Conservation (phyloP, 1,140 invertebrate species). For the Apis florea region DNA sequence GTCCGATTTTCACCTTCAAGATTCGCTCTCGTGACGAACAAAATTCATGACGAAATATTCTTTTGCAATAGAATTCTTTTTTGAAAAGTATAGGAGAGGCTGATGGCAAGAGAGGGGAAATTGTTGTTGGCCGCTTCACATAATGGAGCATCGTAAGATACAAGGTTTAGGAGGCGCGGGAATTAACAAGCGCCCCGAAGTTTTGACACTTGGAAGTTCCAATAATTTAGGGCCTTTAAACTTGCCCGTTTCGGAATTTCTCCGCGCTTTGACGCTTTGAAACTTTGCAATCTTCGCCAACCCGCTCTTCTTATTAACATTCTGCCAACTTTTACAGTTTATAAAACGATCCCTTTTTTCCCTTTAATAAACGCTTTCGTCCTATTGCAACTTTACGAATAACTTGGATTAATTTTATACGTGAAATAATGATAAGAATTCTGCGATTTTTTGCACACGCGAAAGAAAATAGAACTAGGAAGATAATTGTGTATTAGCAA, state of each 20-base stretch:
- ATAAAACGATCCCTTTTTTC: not conserved
- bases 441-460: too few relatives aligned
- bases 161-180: conserved; percentile 14
- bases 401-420: not conserved
- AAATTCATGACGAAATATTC: not conserved
- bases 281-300: not conserved
- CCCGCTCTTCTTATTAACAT: not conserved
- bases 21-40: not conserved
- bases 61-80: not conserved
- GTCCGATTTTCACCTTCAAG: not conserved
- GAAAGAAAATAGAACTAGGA: not conserved
- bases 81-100: not conserved
- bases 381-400: not conserved
- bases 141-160: conserved; percentile 28
- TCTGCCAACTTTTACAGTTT: not conserved
- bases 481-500: not conserved
- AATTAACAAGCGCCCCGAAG: conserved; percentile 10
- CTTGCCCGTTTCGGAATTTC: conserved; percentile 8
- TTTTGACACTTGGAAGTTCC: conserved; percentile 27
- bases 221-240: conserved; percentile 37
- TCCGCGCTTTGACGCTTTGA: conserved; percentile 15
- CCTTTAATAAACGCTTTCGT: too few relatives aligned
- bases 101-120: not conserved
- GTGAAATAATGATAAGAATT: not conserved
- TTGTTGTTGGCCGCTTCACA: not conserved